These are phyloP conservation scores for Macropis europaea DNA, from an alignment of 2,888 invertebrate species.

Conservation along the genomic window DNA sequence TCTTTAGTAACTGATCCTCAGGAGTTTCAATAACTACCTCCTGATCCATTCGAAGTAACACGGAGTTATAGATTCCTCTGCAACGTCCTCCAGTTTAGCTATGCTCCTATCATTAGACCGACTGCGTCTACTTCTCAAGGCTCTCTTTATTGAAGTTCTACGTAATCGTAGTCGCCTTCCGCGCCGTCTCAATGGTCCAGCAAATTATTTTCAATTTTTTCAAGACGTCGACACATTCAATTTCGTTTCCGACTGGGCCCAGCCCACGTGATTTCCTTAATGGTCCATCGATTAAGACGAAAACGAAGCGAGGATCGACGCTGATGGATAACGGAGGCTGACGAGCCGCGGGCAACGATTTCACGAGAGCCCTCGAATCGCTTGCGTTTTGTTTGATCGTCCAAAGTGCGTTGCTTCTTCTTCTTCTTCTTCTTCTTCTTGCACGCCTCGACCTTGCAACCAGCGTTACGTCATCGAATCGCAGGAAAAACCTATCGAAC, in stretches of 20 bases:
- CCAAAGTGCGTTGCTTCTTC: slow-evolving; percentile 17
- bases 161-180: too few relatives aligned
- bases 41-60: too few relatives aligned
- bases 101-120: too few relatives aligned
- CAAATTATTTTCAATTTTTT: not conserved
- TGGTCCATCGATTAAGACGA: slow-evolving; percentile 48
- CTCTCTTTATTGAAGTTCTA: too few relatives aligned
- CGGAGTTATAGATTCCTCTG: too few relatives aligned
- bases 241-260: slow-evolving; percentile 8
- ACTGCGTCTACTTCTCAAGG: too few relatives aligned
- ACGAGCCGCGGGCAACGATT: slow-evolving; percentile 55
- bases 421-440: not conserved
- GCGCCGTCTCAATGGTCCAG: too few relatives aligned
- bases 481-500: not conserved
- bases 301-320: slow-evolving; percentile 25
- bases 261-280: slow-evolving; percentile 44
- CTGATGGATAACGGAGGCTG: slow-evolving; percentile 58
- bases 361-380: slow-evolving; percentile 53
- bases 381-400: slow-evolving; percentile 54
- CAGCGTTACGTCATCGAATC: slow-evolving; percentile 27
- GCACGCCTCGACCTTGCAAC: slow-evolving; percentile 20
- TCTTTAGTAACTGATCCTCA: too few relatives aligned
- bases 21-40: too few relatives aligned
- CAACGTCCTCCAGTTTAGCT: too few relatives aligned
- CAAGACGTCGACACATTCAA: not conserved